These are phyloP conservation scores for Platycercus adscitus DNA, from an alignment of 2,113 vertebrate species.

Conservation along the genomic window DNA sequence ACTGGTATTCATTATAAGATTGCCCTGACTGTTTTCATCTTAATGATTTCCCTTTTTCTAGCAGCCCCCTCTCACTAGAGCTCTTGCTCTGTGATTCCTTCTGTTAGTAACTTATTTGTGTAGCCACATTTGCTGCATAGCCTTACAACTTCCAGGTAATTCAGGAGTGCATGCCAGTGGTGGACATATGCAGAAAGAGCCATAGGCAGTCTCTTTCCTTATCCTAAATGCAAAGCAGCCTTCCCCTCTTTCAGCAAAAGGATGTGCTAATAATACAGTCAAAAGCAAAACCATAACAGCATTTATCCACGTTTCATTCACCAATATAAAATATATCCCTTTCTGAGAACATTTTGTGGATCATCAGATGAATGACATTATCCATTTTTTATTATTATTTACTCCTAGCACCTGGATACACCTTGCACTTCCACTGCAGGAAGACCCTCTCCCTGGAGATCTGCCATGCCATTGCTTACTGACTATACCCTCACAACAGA, in stretches of 20 bases:
- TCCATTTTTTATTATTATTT: not conserved
- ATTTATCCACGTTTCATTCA: not conserved
- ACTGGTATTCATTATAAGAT: not conserved
- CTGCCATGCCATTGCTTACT: accelerated
- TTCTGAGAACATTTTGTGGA: not conserved
- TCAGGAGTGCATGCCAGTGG: not conserved
- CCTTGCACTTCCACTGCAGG: not conserved
- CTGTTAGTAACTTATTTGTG: not conserved
- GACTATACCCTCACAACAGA: accelerated
- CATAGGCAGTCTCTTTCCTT: not conserved
- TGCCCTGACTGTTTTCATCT: not conserved
- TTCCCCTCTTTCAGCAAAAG: not conserved
- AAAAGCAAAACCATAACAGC: not conserved
- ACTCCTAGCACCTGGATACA: not conserved
- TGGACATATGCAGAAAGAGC: not conserved
- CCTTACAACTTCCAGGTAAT: not conserved
- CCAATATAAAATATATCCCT: not conserved
- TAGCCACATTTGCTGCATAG: not conserved
- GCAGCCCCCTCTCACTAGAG: not conserved
- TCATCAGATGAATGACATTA: not conserved
- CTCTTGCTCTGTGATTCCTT: not conserved
- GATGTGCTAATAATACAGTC: not conserved
- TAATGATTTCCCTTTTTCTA: not conserved
- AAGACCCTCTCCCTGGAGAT: not conserved
- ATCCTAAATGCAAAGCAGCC: not conserved